phyloP scores from a whole-genome alignment of 1,140 invertebrate species.

The Phymastichus coffea region DNA sequence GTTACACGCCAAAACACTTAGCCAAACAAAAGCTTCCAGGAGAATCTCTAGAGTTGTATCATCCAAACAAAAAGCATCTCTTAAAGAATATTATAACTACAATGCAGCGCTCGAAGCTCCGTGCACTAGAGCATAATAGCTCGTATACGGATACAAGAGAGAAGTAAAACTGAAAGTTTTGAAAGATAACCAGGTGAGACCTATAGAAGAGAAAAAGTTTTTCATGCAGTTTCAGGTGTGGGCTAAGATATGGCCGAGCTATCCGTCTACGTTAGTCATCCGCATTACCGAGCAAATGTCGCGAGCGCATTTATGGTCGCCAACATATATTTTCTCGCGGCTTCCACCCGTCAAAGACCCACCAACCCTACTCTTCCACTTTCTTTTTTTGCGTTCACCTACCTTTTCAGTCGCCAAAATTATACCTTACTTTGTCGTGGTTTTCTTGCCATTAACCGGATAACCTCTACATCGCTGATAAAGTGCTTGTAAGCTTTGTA shows the following conservation, averaged over 20 bases:
- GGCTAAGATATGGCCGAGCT: conserved; percentile 8
- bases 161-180: conserved; percentile 13
- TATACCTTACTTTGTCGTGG: not conserved
- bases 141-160: not conserved
- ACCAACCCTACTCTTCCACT: not conserved
- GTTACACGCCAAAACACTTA: too few relatives aligned
- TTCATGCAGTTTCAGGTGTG: not conserved
- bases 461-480: too few relatives aligned
- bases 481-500: too few relatives aligned
- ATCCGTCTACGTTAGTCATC: conserved; percentile 23
- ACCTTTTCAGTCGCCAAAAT: not conserved
- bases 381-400: not conserved
- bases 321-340: not conserved
- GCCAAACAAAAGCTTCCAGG: too few relatives aligned
- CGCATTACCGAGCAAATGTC: not conserved
- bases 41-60: too few relatives aligned
- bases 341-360: not conserved
- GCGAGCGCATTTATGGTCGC: not conserved
- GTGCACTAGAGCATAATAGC: not conserved
- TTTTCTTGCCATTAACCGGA: not conserved
- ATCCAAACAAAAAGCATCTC: too few relatives aligned
- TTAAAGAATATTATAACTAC: too few relatives aligned
- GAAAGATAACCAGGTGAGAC: not conserved
- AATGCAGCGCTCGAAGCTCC: too few relatives aligned
- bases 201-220: conserved; percentile 18